Evolutionary conservation across 2,888 invertebrate genomes (phyloP), one percentile per base, ranked within the genome.

Genomic region (Lasioglossum calceatum): DNA sequence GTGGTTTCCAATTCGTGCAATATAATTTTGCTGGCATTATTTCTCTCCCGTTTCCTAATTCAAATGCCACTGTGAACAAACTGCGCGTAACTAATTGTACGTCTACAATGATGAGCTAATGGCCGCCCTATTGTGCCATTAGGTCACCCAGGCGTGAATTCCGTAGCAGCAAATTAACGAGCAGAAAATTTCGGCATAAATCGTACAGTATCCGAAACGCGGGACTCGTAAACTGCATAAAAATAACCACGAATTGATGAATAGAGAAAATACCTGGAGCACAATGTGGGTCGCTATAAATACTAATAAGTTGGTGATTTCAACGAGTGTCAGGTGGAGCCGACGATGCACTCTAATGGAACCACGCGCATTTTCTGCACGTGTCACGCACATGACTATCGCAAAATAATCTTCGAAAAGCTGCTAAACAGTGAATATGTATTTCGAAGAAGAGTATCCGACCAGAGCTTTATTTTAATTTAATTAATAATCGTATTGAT

Each of bases 301-400:
- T 70, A 70, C 70, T 64, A 39, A 70, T 70, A 54, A 47, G 77
- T 72, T 39, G 58, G 19, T 78, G 47, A 23, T 19, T 72, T 2
- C 44, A 72, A 72, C 71, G 71, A 72, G 44, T 72, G 71, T 72
- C 39, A 44, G 23, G 71, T 44, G 39, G 44, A 72, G 27, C n/a
- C 16, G 14, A 3, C 71, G n/a, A 27, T 42, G 71, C n/a, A 70
- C 10, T 0, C 27, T 39, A 23, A 70, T 39, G 39, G 23, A 39
- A 36, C 19, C 39, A 70, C 19, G 36, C 19, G 67, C 16, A 67
- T 67, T 67, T 67, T 67, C 36, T 36, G 67, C 67, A 67, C 19
- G 36, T 67, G 19, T 16, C 3, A 67, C 36, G 67, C 36, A 67
- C 36, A 32, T 10, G 67, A 61, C 27, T 5, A 4, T 19, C 10